phyloP scores from a whole-genome alignment of 2,113 vertebrate species.

The Bufo bufo region DNA sequence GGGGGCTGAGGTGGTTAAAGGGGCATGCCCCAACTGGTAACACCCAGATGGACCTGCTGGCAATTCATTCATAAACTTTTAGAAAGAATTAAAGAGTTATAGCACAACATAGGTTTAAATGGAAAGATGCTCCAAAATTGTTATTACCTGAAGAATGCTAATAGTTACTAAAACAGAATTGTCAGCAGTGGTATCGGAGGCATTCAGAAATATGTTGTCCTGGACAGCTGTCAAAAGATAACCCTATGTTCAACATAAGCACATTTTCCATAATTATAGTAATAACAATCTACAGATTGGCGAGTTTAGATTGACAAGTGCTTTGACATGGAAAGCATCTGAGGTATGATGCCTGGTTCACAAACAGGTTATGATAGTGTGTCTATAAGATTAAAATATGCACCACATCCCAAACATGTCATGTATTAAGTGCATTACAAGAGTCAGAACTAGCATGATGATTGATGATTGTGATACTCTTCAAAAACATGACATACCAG shows the following conservation, averaged over 20 bases:
- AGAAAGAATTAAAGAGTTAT: no score
- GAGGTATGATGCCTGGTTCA: not conserved
- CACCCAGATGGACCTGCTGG: no score
- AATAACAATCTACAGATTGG: not conserved
- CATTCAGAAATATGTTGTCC: not conserved
- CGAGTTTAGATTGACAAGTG: not conserved
- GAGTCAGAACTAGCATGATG: not conserved
- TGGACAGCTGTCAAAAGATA: not conserved
- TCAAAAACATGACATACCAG: not conserved
- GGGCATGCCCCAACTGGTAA: no score
- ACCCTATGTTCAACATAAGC: not conserved
- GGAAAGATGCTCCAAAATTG: no score
- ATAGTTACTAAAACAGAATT: no score
- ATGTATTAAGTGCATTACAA: conserved; percentile 2
- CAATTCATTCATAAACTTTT: no score
- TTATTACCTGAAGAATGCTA: no score
- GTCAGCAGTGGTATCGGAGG: no score
- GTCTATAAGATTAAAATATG: not conserved
- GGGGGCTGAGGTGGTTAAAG: no score
- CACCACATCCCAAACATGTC: not conserved
- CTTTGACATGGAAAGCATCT: not conserved
- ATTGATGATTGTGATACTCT: not conserved
- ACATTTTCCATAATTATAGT: not conserved
- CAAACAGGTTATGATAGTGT: not conserved
- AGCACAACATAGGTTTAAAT: no score